Evolutionary conservation across 2,797 vertebrate genomes (phyloP).

Genomic region (Enoplosus armatus): DNA sequence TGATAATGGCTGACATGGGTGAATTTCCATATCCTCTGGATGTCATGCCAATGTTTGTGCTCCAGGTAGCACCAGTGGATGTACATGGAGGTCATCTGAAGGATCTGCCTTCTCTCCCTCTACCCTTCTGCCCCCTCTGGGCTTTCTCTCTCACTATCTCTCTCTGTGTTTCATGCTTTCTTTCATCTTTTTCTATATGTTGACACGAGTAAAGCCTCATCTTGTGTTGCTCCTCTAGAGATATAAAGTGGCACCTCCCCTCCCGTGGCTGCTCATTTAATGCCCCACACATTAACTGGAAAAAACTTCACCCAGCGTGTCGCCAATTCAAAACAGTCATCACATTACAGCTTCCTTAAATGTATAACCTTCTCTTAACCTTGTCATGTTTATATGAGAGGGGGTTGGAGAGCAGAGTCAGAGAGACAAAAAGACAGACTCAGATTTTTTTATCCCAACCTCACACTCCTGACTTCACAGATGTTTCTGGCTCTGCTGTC

Average conservation of each 20-base stretch:
- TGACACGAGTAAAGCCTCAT: constrained; percentile 40
- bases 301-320: constrained; percentile 35
- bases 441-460: constrained; percentile 9
- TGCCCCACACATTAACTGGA: constrained; percentile 41
- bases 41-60: constrained; percentile 50
- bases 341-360: constrained; percentile 32
- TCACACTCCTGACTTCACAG: constrained; percentile 49
- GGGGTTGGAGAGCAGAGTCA: constrained; percentile 17
- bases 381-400: constrained; percentile 52
- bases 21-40: constrained; percentile 62
- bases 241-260: constrained; percentile 43
- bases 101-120: constrained; percentile 39
- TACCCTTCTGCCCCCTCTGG: constrained; percentile 31
- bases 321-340: constrained; percentile 45
- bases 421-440: constrained; percentile 34
- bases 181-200: constrained; percentile 28
- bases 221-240: constrained; percentile 22
- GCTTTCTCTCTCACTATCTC: background rate
- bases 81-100: constrained; percentile 65
- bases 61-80: constrained; percentile 60
- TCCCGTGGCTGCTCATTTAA: constrained; percentile 64
- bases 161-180: constrained; percentile 14
- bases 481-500: constrained; percentile 58
- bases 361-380: constrained; percentile 73
- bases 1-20: constrained; percentile 52